phyloP scores from a whole-genome alignment of 2,113 vertebrate species.

The Hippocampus guttulatus region DNA sequence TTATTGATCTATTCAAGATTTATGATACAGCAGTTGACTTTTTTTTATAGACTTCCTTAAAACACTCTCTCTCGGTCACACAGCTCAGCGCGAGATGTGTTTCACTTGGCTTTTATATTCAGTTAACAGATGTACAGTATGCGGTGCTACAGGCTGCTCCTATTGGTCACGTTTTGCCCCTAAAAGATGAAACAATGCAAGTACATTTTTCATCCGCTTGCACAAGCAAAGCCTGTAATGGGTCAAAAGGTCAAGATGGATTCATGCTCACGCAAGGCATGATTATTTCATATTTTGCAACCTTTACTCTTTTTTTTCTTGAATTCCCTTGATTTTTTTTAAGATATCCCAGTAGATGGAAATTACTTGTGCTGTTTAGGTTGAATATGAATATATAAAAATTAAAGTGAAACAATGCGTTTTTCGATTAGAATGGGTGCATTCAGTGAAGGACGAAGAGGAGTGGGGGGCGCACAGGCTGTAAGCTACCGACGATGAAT shows the following conservation, averaged over 20 bases:
- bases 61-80: no score
- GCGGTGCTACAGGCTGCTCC: not conserved
- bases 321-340: no score
- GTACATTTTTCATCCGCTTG: no score
- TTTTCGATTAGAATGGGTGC: constrained; percentile 18
- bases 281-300: no score
- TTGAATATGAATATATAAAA: not conserved
- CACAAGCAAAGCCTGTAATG: no score
- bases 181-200: not conserved
- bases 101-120: no score
- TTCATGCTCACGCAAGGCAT: no score
- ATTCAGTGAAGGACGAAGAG: constrained; percentile 6
- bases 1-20: not conserved
- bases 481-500: constrained; percentile 39
- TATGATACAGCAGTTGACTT: not conserved
- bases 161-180: not conserved
- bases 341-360: no score
- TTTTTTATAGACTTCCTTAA: not conserved
- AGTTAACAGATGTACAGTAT: no score
- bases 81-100: no score
- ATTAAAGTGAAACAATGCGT: constrained; percentile 1
- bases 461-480: constrained; percentile 2
- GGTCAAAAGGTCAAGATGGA: no score
- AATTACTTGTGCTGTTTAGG: not conserved
- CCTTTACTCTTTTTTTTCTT: no score